phyloP scores from a whole-genome alignment of 2,113 vertebrate genomes.

The Oreotrochilus melanogaster region DNA sequence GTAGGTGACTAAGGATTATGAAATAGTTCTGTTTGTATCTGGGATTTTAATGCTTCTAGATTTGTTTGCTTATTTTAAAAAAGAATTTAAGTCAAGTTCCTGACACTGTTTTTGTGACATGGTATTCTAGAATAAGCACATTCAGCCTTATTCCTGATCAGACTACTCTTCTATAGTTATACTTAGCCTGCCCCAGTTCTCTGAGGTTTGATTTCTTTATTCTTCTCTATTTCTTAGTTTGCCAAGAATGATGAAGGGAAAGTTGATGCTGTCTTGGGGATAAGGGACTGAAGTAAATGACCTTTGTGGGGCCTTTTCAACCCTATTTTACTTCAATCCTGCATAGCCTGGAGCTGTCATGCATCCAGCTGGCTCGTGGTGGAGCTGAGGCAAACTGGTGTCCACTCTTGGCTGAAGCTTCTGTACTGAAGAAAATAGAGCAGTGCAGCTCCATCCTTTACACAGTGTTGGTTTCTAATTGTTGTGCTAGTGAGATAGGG shows the following conservation, averaged over 20 bases:
- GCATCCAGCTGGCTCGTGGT: accelerated
- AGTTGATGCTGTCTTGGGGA: background rate
- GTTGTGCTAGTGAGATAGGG: background rate
- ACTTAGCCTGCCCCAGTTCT: background rate
- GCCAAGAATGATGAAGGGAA: background rate
- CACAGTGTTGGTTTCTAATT: accelerated
- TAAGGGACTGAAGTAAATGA: background rate
- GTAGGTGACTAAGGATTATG: background rate
- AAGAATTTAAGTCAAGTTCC: background rate
- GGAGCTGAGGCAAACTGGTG: background rate
- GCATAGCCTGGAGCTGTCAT: background rate
- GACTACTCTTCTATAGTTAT: background rate
- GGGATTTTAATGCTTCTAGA: background rate
- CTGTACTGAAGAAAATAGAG: background rate
- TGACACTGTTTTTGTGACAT: background rate
- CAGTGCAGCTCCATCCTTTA: background rate
- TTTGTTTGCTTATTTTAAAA: background rate
- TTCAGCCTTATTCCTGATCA: background rate
- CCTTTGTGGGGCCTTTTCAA: background rate
- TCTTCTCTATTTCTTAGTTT: background rate
- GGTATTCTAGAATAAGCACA: background rate
- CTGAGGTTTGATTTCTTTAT: background rate
- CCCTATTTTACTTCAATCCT: background rate
- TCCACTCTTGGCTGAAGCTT: background rate
- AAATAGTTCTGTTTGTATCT: background rate